Evolutionary conservation across 2,888 invertebrate genomes (phyloP), one percentile per base, ranked within the genome.

Genomic region (Yponomeuta evonymella): DNA sequence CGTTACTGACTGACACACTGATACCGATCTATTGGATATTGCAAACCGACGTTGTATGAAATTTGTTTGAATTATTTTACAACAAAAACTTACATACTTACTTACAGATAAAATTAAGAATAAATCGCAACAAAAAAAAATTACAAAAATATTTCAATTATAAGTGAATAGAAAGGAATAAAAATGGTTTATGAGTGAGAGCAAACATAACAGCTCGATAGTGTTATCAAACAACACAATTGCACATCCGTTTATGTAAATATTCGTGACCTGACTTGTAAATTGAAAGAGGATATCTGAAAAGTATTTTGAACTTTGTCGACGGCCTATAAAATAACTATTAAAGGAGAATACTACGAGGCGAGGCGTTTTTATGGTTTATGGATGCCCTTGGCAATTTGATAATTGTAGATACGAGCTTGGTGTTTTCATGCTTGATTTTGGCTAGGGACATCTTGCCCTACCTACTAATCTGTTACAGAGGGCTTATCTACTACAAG

Each of bases 261-360:
- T 85, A 88, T 85, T 89, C 90, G 86, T 90, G 90, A 91, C 90
- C 90, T 90, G 87, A 89, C 90, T 88, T 88, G 89, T 86, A 84
- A 83, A 81, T 84, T 62, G n/a, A 69, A 64, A 23, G 51, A 58
- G 51, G 51, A 15, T 12, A 15, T 58, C 51, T 58, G 51, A 15
- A 58, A 58, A 58, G 51, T 58, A 43, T 43, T 43, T 51, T 10
- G 51, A 4, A 51, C 12, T 12, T 51, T 5, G 15, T 58, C 5
- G 12, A 58, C 51, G 43, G 8, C 43, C 9, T 43, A 8, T 43
- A 43, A 43, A 43, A 43, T 43, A 43, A 8, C 43, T 43, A 43
- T 43, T 43, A 43, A 3, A 43, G 9, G 43, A 43, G 43, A 36
- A 36, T 36, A 4, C 2, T 43, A 5, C 43, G 6, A 1, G 1